Base-by-base conservation (phyloP, 2,888 invertebrate genomes). In the Spisula solida region DNA sequence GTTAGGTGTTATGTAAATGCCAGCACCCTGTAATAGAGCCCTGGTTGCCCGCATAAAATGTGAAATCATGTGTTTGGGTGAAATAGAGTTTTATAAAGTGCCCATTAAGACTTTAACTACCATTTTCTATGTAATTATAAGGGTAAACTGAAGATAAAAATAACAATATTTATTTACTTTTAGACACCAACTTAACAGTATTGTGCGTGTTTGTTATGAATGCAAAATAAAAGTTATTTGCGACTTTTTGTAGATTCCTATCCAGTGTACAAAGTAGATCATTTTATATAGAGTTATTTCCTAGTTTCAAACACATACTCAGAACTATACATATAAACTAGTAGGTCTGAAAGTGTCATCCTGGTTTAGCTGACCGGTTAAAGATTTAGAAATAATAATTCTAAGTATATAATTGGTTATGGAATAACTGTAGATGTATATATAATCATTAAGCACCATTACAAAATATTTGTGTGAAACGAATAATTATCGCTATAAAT, bases 271-370 rank as follows among this genome's bases (percentile, higher is more conserved):
- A 75, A 70, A 75, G 75, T 75, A 75, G 75, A 75, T 14, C 0
- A 31, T 75, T 75, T 75, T 75, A 75, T 31, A 12, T 75, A 75
- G 75, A 75, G 31, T 25, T 75, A 75, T 34, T 29, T 75, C 75
- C 18, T 75, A 75, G 75, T 75, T 2, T 75, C 16, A 34, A 34
- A 14, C 34, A 34, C 34, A 18, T 75, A 75, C 25, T 75, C 75
- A 75, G 75, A 75, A 31, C 31, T 75, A 75, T 75, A 16, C 75
- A 29, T 75, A 31, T 75, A 31, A 31, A 75, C 75, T 75, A 75
- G 75, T 34, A 25, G 29, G 29, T 75, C 12, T 75, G 41, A 75
- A 31, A 75, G n/a, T 25, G 31, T 75, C 12, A 16, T 34, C 75
- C 75, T 34, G 75, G 75, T 31, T 31, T 75, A 75, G 34, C 8